phyloP scores from a whole-genome alignment of 2,888 invertebrate species.

The Acanthosepion lycidas region DNA sequence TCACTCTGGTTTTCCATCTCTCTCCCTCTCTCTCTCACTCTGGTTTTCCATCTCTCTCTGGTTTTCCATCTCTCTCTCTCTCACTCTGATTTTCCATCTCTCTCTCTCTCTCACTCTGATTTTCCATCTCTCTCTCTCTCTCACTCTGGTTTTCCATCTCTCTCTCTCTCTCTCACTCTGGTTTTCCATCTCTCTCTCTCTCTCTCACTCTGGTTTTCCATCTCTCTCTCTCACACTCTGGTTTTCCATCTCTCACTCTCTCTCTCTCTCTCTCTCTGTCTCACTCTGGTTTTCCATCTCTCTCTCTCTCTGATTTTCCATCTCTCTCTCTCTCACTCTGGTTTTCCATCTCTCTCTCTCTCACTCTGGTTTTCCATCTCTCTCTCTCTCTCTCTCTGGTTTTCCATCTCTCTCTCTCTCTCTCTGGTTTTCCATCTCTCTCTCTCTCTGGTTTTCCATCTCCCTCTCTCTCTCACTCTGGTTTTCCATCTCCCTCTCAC shows the following conservation, averaged over 20 bases:
- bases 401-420: neutral
- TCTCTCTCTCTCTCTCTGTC: neutral
- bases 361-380: neutral
- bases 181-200: no score
- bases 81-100: no score
- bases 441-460: neutral
- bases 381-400: neutral
- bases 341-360: neutral
- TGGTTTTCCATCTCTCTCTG: neutral
- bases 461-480: neutral
- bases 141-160: no score
- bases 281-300: no score
- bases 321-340: no score
- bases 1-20: no score
- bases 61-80: no score
- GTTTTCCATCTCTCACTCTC: slow-evolving; percentile 23
- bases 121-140: no score
- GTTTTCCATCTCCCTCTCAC: neutral
- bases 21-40: neutral
- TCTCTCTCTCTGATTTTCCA: no score
- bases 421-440: neutral
- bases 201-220: no score
- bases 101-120: no score
- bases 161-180: no score
- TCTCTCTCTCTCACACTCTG: slow-evolving; percentile 43